These are phyloP conservation scores for Oceanites oceanicus DNA, from an alignment of 2,113 vertebrate genomes.

Conservation along the genomic window DNA sequence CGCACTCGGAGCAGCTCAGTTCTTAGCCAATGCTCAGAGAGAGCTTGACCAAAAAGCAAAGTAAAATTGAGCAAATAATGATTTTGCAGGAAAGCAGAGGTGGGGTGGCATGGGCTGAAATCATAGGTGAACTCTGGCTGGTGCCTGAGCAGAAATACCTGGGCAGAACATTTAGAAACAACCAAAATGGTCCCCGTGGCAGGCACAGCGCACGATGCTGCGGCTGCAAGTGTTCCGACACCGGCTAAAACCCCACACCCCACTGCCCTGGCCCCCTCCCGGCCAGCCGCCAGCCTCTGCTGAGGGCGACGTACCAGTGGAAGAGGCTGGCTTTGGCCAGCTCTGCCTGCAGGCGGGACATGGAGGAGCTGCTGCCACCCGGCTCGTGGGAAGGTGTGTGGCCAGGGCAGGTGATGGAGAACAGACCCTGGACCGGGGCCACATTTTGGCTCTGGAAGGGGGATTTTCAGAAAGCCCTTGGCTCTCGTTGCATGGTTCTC, in stretches of 20 bases:
- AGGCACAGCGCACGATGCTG: background rate
- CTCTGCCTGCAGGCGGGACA: background rate
- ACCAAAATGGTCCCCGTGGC: background rate
- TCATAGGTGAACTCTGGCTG: background rate
- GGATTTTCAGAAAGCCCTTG: background rate
- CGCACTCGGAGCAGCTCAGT: background rate
- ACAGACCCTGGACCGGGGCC: fast-evolving
- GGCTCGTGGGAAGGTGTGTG: fast-evolving
- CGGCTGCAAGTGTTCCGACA: background rate
- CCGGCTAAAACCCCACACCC: background rate
- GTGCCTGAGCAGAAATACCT: background rate
- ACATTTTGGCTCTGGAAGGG: background rate
- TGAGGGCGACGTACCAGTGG: background rate
- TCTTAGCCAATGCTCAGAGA: background rate
- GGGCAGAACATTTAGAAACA: background rate
- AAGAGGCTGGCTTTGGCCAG: background rate
- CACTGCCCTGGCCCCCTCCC: background rate
- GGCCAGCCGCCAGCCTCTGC: fast-evolving
- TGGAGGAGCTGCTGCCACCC: background rate
- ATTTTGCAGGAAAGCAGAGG: background rate
- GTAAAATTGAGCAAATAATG: background rate
- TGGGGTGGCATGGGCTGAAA: background rate
- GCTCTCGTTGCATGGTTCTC: background rate
- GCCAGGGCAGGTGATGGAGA: background rate
- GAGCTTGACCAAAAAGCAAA: background rate